Base-by-base conservation (phyloP, 2,113 vertebrate species). In the Rhinogobius similis region DNA sequence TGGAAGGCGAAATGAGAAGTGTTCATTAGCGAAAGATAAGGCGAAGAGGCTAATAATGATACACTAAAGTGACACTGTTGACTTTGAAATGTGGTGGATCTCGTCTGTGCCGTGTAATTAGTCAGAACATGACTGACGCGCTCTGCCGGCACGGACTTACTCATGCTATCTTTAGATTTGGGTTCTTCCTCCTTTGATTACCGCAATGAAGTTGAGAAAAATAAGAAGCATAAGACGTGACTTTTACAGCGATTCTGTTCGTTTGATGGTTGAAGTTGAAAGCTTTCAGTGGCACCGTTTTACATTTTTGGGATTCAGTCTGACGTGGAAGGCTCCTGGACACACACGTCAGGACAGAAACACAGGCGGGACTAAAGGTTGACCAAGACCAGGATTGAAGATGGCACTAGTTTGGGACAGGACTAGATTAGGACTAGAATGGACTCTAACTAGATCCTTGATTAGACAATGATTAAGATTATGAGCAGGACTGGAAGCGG, bases 51-150 rank as follows among this genome's bases (percentile, higher is more conserved):
- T 53, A 16, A 46, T 63, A 79, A 63, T 58, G 62, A 73, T 66
- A 32, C 11, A 23, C 69, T 70, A 11, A 16, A 46, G 53, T 58
- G 62, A 73, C 62, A 43, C 39, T 14, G 50, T 69, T 76, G 70
- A 78, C 77, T 75, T 81, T 77, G 41, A 62, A 77, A 46, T 73
- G 1, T 65, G 71, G 32, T 66, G 32, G 67, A 62, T 73, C 70
- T 67, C 23, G 32, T 39, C 43, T 21, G 55, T 38, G 21, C 59
- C 52, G 56, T 67, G 36, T 41, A 61, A 67, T 59, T 55, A 29
- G 55, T 58, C 20, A 9, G 43, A 16, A 24, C n/a, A 0, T 50
- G 16, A 63, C 11, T 11, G 56, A 21, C 4, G 5, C 52, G 56
- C 52, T 48, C 3, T 65, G 41, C 62, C n/a, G 58, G 43, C 69